Conservation (phyloP, 2,888 invertebrate species). For the Heliconius charithonia region DNA sequence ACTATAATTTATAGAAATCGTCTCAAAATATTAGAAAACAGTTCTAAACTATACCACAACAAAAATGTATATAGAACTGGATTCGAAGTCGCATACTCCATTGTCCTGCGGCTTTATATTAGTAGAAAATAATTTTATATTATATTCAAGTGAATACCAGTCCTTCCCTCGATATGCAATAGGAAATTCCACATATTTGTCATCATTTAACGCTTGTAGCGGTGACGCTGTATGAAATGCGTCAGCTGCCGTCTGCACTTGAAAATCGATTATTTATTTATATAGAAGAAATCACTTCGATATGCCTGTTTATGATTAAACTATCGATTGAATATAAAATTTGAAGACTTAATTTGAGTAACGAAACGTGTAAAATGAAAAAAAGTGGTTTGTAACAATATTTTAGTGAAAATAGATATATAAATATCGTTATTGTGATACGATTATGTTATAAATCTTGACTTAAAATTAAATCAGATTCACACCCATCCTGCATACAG, state of each 20-base stretch:
- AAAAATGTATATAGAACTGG: background rate
- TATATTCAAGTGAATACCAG: slow-evolving; percentile 20
- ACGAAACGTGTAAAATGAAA: background rate
- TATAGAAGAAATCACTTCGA: slow-evolving; percentile 22
- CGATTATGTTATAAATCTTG: background rate
- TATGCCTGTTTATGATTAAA: slow-evolving; percentile 9
- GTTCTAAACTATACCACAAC: background rate
- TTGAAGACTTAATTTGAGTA: background rate
- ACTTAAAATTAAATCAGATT: background rate
- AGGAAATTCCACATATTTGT: slow-evolving; percentile 37
- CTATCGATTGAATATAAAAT: slow-evolving; percentile 9
- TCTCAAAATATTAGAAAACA: background rate
- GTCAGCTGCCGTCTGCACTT: slow-evolving; percentile 34
- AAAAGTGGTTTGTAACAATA: background rate
- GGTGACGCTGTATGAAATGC: slow-evolving; percentile 17
- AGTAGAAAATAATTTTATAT: slow-evolving; percentile 16
- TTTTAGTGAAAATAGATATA: background rate
- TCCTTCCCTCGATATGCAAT: slow-evolving; percentile 25
- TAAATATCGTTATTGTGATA: background rate
- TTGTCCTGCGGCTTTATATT: slow-evolving; percentile 13
- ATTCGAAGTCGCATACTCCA: slow-evolving; percentile 1
- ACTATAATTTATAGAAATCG: no score
- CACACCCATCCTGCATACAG: background rate
- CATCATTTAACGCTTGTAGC: slow-evolving; percentile 30
- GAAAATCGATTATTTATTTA: slow-evolving; percentile 33